These are phyloP conservation scores for Leucosticte australis DNA, from an alignment of 2,113 vertebrate genomes.

Conservation along the genomic window DNA sequence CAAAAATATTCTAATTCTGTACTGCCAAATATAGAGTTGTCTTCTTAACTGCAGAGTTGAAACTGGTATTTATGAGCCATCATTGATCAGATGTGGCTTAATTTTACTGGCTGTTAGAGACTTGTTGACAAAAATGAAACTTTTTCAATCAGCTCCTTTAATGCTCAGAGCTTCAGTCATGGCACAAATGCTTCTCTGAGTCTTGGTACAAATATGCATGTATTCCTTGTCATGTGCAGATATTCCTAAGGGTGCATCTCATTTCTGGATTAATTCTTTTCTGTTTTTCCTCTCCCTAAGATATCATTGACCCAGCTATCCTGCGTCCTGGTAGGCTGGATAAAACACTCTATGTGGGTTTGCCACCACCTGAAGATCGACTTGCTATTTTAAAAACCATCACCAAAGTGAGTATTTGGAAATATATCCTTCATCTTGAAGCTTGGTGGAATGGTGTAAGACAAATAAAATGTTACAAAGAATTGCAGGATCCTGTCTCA, in stretches of 20 bases:
- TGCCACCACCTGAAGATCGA: slow-evolving; percentile 87
- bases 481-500: not conserved
- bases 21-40: not conserved
- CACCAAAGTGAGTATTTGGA: slow-evolving; percentile 84
- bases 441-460: not conserved
- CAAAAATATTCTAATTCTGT: not conserved
- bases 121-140: not conserved
- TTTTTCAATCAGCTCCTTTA: not conserved
- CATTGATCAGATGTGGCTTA: not conserved
- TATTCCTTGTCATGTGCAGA: not conserved
- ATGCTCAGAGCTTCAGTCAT: not conserved
- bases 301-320: slow-evolving; percentile 94
- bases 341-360: slow-evolving; percentile 92
- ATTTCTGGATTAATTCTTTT: not conserved
- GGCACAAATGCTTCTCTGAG: not conserved
- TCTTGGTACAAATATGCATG: not conserved
- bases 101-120: not conserved
- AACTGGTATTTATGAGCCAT: not conserved
- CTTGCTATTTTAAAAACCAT: slow-evolving; percentile 90
- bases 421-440: not conserved
- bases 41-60: not conserved
- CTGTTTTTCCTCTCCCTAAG: slow-evolving; percentile 40
- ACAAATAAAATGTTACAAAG: not conserved
- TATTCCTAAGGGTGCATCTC: not conserved
- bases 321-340: slow-evolving; percentile 93